Evolutionary conservation across 2,113 vertebrate genomes (phyloP), one percentile per base, ranked within the genome.

Genomic region (Microcebus murinus): DNA sequence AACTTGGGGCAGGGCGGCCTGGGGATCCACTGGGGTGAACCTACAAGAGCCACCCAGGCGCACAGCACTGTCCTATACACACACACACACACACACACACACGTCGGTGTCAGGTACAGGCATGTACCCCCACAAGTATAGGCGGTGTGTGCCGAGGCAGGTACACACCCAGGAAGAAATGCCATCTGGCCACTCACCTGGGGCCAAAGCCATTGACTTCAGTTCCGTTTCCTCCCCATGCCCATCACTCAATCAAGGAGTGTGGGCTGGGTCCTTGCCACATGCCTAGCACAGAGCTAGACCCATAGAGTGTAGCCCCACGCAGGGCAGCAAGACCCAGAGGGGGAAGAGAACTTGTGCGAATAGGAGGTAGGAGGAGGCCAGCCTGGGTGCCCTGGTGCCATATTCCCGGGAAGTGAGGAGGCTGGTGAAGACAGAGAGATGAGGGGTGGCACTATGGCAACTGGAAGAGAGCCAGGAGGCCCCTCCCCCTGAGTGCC

Each of bases 1-100:
- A 55, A 20, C 81, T 79, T n/a, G 25, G 48, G 65, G 18, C 18
- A 61, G 63, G 68, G 9, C 67, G 31, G 18, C n/a, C 76, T 25
- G 6, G 9, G 29, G 18, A 17, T 27, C 20, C 25, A 12, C 18
- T 4, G 4, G 21, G 31, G 48, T 52, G 39, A 79, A 45, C 20
- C 48, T 55, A 36, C 11, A 14, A 59, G 31, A 83, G 21, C 17
- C 20, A 15, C 20, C 15, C 15, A 57, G 59, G 8, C 48, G 23
- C 31, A 50, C 4, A 65, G 31, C 70, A 34, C 34, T 17, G 14
- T 13, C 71, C 71, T 8, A 1, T 11, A 4, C 21, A 1, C 17
- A 4, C 36, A 4, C 21, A 23, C 1, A 1, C 17, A 4, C 36
- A 4, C 21, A 73, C 8, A n/a, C 27, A 23, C 1, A 34, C 4